Evolutionary conservation across 2,888 invertebrate genomes (phyloP), one percentile per base, ranked within the genome.

Genomic region (Dryadula phaetusa): DNA sequence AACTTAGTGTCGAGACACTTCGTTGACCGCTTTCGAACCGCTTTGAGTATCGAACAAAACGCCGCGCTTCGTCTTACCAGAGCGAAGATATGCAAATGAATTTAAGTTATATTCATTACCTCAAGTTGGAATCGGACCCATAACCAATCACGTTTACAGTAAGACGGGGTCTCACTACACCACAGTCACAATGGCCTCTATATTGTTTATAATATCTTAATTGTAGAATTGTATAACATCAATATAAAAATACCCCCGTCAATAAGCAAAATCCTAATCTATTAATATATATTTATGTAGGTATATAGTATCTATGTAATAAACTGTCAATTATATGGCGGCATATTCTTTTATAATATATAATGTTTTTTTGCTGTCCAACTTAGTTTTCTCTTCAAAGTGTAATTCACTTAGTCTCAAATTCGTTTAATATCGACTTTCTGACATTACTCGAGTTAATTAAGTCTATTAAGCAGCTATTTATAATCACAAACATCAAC

Each of bases 351-450:
- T 49, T 49, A 49, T 49, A 25, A 28, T 10, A 12, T 5, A 4
- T 52, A 52, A 52, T 18, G 52, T 32, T 52, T 32, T 49, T 49
- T 32, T 16, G 4, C 28, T 52, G 16, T 16, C 52, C 28, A 32
- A 52, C 16, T 52, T 32, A 32, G 16, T 52, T 52, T 52, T 32
- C 52, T 28, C 28, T 52, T 28, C 16, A 52, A 52, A 32, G 28
- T 16, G 3, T 32, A 52, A 52, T 52, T 52, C 28, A 18, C 28
- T 52, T 52, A 52, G 52, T 52, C 16, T 28, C n/a, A 4, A 52
- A 52, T 52, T 32, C 52, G 28, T 28, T 52, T 7, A 8, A 52
- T 52, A 52, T 52, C 52, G 28, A 10, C 28, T 28, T 10, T 32
- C 52, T 52, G 18, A 52, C 8, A 52, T 32, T 18, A 28, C 10